Conservation (phyloP, 2,888 invertebrate species). For the Dendrolimus houi region DNA sequence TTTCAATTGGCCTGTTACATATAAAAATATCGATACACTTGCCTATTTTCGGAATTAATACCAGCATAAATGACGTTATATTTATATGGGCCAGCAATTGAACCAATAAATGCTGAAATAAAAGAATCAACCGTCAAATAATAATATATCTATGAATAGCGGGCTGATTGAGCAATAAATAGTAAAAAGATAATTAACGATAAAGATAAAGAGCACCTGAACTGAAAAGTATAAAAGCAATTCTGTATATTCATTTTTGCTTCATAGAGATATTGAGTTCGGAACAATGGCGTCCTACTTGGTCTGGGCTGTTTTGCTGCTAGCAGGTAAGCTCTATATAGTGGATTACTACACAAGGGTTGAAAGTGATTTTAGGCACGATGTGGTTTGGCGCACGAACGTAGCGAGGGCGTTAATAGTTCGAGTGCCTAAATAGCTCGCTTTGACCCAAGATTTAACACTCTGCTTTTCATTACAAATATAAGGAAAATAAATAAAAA, state of each 20-base stretch:
- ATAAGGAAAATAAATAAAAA: too few relatives aligned
- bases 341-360: too few relatives aligned
- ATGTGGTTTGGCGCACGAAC: too few relatives aligned
- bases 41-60: too few relatives aligned
- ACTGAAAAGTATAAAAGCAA: background rate
- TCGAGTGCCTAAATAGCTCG: too few relatives aligned
- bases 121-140: background rate
- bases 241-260: background rate
- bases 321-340: conserved; percentile 11
- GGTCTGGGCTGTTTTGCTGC: conserved; percentile 7
- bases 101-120: background rate
- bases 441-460: too few relatives aligned
- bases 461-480: too few relatives aligned
- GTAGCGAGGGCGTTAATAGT: too few relatives aligned
- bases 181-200: background rate
- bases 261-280: background rate
- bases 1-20: too few relatives aligned
- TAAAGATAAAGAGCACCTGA: background rate
- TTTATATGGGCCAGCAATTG: background rate
- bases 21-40: too few relatives aligned
- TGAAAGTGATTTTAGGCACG: too few relatives aligned
- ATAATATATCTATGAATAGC: background rate
- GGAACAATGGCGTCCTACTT: conserved; percentile 10
- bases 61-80: background rate
- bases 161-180: background rate